Evolutionary conservation across 2,888 invertebrate genomes (phyloP).

Genomic region (Norana najaformis): DNA sequence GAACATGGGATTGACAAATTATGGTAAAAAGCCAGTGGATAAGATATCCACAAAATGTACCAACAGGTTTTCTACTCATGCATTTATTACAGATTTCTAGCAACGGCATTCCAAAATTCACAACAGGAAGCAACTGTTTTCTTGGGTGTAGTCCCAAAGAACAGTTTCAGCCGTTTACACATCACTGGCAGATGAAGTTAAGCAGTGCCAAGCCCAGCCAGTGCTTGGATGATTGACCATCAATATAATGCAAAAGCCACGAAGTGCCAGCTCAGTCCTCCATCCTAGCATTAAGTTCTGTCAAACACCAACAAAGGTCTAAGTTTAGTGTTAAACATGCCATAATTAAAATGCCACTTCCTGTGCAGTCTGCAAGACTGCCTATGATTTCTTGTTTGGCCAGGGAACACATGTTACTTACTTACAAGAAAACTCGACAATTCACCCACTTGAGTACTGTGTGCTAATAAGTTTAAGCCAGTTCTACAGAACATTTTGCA

Average conservation of each 20-base stretch:
- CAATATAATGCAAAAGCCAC: too few relatives aligned
- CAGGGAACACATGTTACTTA: not conserved
- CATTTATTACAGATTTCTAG: not conserved
- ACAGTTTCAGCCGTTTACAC: too few relatives aligned
- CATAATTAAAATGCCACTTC: not conserved
- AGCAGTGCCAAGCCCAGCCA: too few relatives aligned
- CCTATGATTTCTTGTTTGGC: not conserved
- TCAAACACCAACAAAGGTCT: not conserved
- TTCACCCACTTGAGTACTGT: too few relatives aligned
- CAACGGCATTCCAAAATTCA: not conserved
- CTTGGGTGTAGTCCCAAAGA: too few relatives aligned
- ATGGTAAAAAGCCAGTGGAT: not conserved
- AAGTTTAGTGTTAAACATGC: not conserved
- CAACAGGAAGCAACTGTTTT: too few relatives aligned
- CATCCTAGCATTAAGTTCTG: not conserved
- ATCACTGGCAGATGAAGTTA: too few relatives aligned
- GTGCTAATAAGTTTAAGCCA: too few relatives aligned
- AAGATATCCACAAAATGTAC: not conserved
- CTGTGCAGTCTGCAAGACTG: not conserved
- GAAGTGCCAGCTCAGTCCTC: too few relatives aligned
- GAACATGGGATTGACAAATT: not conserved
- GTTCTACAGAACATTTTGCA: too few relatives aligned
- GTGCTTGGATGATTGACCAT: too few relatives aligned
- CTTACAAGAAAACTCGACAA: too few relatives aligned
- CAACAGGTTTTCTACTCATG: not conserved